These are phyloP conservation scores for Andrena minutula DNA, from an alignment of 2,888 invertebrate species.

Conservation along the genomic window DNA sequence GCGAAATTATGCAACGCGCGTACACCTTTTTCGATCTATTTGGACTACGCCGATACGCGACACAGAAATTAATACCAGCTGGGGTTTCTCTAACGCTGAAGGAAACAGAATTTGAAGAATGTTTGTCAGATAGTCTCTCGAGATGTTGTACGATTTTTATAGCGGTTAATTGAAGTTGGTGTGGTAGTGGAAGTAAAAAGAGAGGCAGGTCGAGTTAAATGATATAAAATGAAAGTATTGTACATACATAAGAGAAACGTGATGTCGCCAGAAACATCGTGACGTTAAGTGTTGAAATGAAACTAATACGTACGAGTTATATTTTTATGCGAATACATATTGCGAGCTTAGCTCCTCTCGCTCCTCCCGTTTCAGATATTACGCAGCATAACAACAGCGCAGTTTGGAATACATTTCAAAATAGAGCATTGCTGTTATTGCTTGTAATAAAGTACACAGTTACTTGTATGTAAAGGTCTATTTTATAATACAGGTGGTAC, in stretches of 20 bases:
- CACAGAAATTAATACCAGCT: constrained; percentile 14
- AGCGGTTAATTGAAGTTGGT: not conserved
- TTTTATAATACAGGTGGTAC: constrained; percentile 69
- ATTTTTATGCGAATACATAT: constrained; percentile 30
- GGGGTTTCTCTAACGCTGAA: not conserved
- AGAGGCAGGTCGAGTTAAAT: not conserved
- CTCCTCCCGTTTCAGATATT: constrained; percentile 1
- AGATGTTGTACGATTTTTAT: not conserved
- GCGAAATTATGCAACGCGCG: constrained; percentile 60
- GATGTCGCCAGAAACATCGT: not conserved
- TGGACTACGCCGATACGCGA: constrained; percentile 47
- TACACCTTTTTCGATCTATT: constrained; percentile 56
- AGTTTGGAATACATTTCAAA: constrained; percentile 49
- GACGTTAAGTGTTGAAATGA: constrained; percentile 26
- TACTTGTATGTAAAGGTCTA: constrained; percentile 72
- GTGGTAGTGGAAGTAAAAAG: not conserved
- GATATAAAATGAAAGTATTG: constrained; percentile 14
- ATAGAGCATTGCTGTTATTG: constrained; percentile 30
- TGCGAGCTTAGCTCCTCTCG: constrained; percentile 7
- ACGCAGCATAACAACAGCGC: constrained; percentile 51
- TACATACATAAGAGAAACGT: constrained; percentile 12
- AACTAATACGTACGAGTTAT: constrained; percentile 14
- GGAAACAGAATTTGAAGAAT: constrained; percentile 37
- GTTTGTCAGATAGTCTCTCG: constrained; percentile 36
- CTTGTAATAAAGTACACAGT: constrained; percentile 72